Evolutionary conservation across 2,113 vertebrate species (phyloP).

Genomic region (Mormyrus lacerda): DNA sequence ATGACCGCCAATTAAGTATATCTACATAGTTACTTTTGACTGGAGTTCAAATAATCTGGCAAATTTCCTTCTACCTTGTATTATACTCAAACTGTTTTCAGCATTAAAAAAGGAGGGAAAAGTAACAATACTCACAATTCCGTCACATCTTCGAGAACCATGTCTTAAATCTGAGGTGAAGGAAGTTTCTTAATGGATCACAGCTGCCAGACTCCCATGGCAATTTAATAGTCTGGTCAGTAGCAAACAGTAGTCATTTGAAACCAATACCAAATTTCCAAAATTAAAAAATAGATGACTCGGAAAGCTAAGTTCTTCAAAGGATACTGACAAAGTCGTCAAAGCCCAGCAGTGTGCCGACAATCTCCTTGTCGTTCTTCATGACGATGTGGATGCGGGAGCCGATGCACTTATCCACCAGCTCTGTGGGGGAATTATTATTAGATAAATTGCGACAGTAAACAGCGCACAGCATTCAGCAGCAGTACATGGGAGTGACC

Average conservation of each 20-base stretch:
- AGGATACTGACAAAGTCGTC: conserved; percentile 99
- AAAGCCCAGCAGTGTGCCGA: conserved; percentile 79
- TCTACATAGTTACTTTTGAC: background rate
- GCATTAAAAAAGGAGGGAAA: background rate
- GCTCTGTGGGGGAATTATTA: conserved; percentile 53
- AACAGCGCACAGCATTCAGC: background rate
- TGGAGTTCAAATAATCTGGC: background rate
- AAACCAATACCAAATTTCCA: background rate
- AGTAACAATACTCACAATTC: conserved; percentile 72
- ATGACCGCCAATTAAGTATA: background rate
- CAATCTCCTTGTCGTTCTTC: conserved; percentile 85
- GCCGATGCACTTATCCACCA: conserved; percentile 86
- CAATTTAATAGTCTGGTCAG: background rate
- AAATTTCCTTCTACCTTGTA: background rate
- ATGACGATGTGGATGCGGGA: conserved; percentile 82
- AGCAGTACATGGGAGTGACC: background rate
- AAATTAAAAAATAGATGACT: background rate
- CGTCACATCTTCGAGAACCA: conserved; percentile 80
- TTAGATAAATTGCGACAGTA: background rate
- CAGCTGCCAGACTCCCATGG: background rate
- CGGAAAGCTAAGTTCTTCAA: conserved; percentile 27
- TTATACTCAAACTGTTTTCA: background rate
- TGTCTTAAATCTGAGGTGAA: conserved; percentile 66
- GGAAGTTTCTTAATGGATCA: conserved; percentile 28
- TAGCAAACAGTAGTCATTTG: background rate